phyloP scores from a whole-genome alignment of 2,888 invertebrate genomes.

The Stegophylla sp. region DNA sequence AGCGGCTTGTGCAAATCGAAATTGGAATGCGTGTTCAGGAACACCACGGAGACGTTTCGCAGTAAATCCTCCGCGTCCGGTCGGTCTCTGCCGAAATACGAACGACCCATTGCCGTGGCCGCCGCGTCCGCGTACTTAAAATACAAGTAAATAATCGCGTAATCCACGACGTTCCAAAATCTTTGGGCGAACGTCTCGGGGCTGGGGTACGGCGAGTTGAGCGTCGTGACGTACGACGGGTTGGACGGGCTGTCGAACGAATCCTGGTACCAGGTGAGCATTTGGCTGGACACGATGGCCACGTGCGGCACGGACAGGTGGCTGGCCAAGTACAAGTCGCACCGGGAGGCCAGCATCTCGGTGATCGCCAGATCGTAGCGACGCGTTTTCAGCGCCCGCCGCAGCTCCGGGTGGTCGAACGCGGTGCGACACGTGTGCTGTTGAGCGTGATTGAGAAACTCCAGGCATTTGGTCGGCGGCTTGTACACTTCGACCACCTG shows the following conservation, averaged over 20 bases:
- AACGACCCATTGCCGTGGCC: constrained; percentile 15
- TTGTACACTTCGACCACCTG: constrained; percentile 39
- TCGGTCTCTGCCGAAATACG: neutral
- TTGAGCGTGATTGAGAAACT: constrained; percentile 30
- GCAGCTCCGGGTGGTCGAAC: constrained; percentile 23
- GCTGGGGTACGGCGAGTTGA: constrained; percentile 20
- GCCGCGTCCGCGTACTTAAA: constrained; percentile 1
- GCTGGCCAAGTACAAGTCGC: constrained; percentile 42
- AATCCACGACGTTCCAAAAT: constrained; percentile 26
- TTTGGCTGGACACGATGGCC: constrained; percentile 47
- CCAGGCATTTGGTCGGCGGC: neutral
- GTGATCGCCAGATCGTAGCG: constrained; percentile 43
- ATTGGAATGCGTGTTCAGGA: constrained; percentile 44
- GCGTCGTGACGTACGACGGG: constrained; percentile 30
- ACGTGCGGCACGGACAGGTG: constrained; percentile 28
- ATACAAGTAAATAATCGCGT: neutral
- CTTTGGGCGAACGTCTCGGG: constrained; percentile 34
- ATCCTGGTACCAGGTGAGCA: constrained; percentile 52
- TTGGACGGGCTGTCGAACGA: constrained; percentile 44
- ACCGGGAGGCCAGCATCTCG: constrained; percentile 38
- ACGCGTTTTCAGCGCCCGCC: neutral
- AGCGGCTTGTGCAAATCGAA: constrained; percentile 42
- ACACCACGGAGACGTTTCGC: constrained; percentile 44
- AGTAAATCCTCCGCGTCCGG: constrained; percentile 24
- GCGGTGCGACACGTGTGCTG: constrained; percentile 11